Conservation (phyloP, 1,140 invertebrate species). For the Calephelis nemesis region DNA sequence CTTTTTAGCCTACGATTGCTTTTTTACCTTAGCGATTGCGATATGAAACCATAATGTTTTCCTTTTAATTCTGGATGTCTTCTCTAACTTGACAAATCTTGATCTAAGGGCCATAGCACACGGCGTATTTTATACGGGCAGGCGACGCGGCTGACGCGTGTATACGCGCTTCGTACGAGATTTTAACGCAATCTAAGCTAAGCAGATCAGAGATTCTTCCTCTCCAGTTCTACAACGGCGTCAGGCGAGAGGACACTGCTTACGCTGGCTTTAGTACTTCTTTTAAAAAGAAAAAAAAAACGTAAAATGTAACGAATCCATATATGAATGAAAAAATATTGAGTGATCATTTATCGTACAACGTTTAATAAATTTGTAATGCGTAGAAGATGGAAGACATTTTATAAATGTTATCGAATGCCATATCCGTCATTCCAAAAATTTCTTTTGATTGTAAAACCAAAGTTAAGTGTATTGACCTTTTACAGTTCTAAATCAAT, state of each 20-base stretch:
- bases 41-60: no score
- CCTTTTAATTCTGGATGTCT: no score
- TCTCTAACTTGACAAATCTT: no score
- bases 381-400: slow-evolving; percentile 12
- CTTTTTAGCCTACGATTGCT: no score
- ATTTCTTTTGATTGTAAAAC: slow-evolving; percentile 26
- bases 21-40: no score
- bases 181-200: slow-evolving; percentile 29
- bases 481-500: no score
- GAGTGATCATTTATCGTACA: slow-evolving; percentile 25
- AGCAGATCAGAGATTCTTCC: slow-evolving; percentile 12
- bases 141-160: slow-evolving; percentile 28
- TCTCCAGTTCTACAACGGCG: slow-evolving; percentile 22
- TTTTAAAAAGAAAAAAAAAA: slow-evolving; percentile 24
- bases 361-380: slow-evolving; percentile 27
- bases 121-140: slow-evolving; percentile 23
- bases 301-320: slow-evolving; percentile 15
- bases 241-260: slow-evolving; percentile 26
- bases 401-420: slow-evolving; percentile 25
- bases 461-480: slow-evolving; percentile 18
- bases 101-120: slow-evolving; percentile 2
- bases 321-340: slow-evolving; percentile 24
- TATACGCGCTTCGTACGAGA: slow-evolving; percentile 35
- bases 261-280: slow-evolving; percentile 26
- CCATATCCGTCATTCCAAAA: slow-evolving; percentile 27